Evolutionary conservation across 2,797 vertebrate species (phyloP).

Genomic region (Cynopterus sphinx): DNA sequence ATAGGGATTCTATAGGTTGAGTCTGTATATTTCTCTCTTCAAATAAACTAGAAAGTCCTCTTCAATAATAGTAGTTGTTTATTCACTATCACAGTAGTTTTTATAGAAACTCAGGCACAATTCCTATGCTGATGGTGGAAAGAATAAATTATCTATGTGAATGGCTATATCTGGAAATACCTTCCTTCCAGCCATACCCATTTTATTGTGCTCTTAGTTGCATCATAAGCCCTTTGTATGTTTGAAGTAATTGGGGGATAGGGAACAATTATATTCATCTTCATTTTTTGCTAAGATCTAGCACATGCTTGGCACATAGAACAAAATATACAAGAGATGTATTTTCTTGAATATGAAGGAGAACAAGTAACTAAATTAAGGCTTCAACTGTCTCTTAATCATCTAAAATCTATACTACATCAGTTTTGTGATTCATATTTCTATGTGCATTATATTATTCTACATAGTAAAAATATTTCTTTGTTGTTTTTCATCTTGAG

Average conservation of each 20-base stretch:
- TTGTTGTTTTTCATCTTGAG: slow-evolving; percentile 66
- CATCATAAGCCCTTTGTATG: not conserved
- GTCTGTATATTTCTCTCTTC: not conserved
- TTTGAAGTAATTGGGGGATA: not conserved
- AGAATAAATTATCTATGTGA: not conserved
- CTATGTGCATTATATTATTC: slow-evolving; percentile 57
- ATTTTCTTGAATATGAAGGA: not conserved
- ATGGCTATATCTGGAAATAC: not conserved
- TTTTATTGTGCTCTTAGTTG: not conserved
- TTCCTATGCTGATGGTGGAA: not conserved
- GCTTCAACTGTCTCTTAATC: not conserved
- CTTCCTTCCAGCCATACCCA: not conserved
- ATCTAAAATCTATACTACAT: not conserved
- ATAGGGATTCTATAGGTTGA: not conserved
- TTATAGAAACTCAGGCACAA: not conserved
- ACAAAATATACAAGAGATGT: not conserved
- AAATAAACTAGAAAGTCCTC: not conserved
- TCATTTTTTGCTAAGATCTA: not conserved
- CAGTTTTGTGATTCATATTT: slow-evolving; percentile 50
- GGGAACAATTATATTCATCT: not conserved
- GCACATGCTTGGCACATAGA: not conserved
- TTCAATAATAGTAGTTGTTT: not conserved
- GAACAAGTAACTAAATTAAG: not conserved
- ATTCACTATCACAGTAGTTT: not conserved
- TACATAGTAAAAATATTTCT: slow-evolving; percentile 52